Evolutionary conservation across 2,113 vertebrate species (phyloP), one percentile per base, ranked within the genome.

Genomic region (Oceanites oceanicus): DNA sequence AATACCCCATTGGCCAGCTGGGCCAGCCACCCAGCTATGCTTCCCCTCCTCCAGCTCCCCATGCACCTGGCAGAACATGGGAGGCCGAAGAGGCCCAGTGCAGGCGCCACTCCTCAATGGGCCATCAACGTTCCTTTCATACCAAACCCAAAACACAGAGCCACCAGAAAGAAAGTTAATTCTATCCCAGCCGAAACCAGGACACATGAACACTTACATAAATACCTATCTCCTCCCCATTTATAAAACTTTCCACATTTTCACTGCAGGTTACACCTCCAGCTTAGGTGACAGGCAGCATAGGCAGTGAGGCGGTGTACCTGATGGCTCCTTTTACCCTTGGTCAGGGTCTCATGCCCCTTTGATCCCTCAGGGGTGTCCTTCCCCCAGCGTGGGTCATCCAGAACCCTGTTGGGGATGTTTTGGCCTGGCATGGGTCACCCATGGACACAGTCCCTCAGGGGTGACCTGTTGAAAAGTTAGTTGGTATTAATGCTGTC

Each of bases 321-420:
- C 25, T 17, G 34, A 45, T 71, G 11, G 5, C 1, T 42, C 8
- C 18, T 77, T 53, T 56, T 45, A 56, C 6, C 5, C 9, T 71
- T 0, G 1, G 25, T 10, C 15, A 61, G 11, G 4, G 5, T 45
- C 9, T 62, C 13, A 42, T 15, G 22, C 11, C 12, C 5, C 8
- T 67, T 72, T 58, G 27, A 18, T n/a, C 27, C 10, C 4, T 30
- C 30, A 42, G 1, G 22, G 4, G 6, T 42, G 10, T 56, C 11
- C 20, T 32, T 36, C 7, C 8, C 5, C 7, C 22, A 67, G 14
- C 2, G 1, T 14, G 21, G 29, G 15, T 52, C 15, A n/a, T 42
- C 67, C 26, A 36, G 34, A 62, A 42, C 34, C 9, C 7, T 1
- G 1, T 6, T 49, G 14, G 15, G 11, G 20, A 49, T 59, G 12